Base-by-base conservation (phyloP, 2,888 invertebrate genomes). In the Boloria euphrosyne region DNA sequence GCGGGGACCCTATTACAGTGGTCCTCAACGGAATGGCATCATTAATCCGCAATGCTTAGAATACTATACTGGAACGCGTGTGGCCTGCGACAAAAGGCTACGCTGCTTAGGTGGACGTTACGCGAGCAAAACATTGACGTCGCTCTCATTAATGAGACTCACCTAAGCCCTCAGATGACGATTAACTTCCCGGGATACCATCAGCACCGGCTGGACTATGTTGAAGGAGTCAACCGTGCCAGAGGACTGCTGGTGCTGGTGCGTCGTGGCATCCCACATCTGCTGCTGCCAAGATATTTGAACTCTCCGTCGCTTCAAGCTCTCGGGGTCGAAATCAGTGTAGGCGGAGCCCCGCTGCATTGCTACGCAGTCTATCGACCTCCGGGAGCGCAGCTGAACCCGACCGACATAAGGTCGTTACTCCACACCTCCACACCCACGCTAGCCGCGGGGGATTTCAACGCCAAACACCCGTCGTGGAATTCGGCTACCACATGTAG, bases 281-380 rank as follows among this genome's bases (percentile, higher is more conserved):
- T 66, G 13, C 70, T 27, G 0, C 31, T 72, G 0, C 66, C 62
- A 5, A 5, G 1, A 1, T 3, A 22, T 3, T 0, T 13, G 0
- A 0, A 13, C 10, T 13, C 53, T 10, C 27, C 13, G 6, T 13
- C 63, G 0, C 16, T 71, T 3, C 51, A 67, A 31, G 63, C 68
- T n/a, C 54, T 68, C 3, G 72, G 71, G 0, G 54, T 70, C 0
- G 69, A 70, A 46, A 1, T 69, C 0, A 13, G 47, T 14, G 14
- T 52, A 0, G 52, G 4, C 0, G 59, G 60, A 1, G 18, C 3
- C 2, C 50, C 66, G 5, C 46, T 61, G 2, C 58, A 62, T 10
- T 10, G 70, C 1, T 67, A 50, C 13, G 70, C 71, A 3, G 22
- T 61, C 0, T 71, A 74, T 55, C 52, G 65, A 4, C 72, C 73